Base-by-base conservation (phyloP, 2,113 vertebrate species). In the Vulpes lagopus region DNA sequence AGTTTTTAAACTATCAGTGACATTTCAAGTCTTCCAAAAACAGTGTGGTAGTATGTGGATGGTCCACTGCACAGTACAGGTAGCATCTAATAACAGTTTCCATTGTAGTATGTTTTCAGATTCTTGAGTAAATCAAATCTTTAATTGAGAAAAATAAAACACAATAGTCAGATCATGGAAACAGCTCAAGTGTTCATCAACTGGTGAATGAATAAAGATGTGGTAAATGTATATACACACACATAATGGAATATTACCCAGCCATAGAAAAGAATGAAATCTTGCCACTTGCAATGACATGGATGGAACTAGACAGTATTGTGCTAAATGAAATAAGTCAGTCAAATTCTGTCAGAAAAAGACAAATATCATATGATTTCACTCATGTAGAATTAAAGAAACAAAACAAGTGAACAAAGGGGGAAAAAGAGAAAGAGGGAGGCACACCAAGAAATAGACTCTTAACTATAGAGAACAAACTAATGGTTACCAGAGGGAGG, bases 101-200 rank as follows among this genome's bases (percentile, higher is more conserved):
- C 92, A 79, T 82, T 97, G 74, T 95, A 97, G 94, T 88, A 94
- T 98, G 94, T 95, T 97, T 98, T 97, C 92, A 95, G 90, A 97
- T 95, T 92, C 97, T 97, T 97, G 94, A 98, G 97, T 97, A 98
- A 98, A 98, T 96, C 59, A 92, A 43, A 91, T 97, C 92, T 97
- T 97, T 97, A 97, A 93, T 87, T 76, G 95, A 95, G 71, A 96
- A 78, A 67, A 67, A 67, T 67, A 67, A 67, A 67, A 67, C 14
- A 67, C 30, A 67, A 32, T 16, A 67, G 30, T 6, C 64, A 32
- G 30, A 67, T 67, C 64, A 67, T 67, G 30, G 64, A 67, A 67
- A 67, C 14, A 67, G 27, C 30, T 43, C 64, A 30, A 67, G 64
- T 67, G 30, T 32, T 67, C 64, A 32, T 32, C 32, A 30, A 43